Evolutionary conservation across 2,888 invertebrate genomes (phyloP), one percentile per base, ranked within the genome.

Genomic region (Thymelicus acteon): DNA sequence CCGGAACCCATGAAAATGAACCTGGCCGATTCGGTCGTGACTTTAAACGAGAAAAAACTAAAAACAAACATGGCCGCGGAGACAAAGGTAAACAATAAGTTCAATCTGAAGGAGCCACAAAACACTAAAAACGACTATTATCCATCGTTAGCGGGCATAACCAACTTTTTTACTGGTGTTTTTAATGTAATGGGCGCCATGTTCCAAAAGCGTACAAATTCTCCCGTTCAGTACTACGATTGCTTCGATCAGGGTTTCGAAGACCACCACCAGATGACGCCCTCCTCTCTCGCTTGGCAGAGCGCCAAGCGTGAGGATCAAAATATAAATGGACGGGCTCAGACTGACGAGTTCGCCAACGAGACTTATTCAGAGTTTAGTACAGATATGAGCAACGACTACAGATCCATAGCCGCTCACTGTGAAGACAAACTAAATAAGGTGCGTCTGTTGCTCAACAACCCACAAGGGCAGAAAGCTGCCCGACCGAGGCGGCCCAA

Each of bases 1-100:
- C 87, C 90, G 0, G 90, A 92, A 77, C 88, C 90, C 3, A 72
- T 93, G 67, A 86, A 85, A 78, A 92, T 91, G 77, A 91, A 92
- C 79, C 79, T 93, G 61, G 93, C 91, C 1, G 93, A 93, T 69
- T 84, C 88, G 0, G 80, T 91, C 12, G 84, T 86, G 49, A 83
- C 81, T 72, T 39, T 70, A n/a, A 76, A 75, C 71, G 78, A 75
- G 65, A 75, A 72, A 60, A 78, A 72, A 74, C 71, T 68, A 73
- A 73, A 73, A 69, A 60, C 73, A 69, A 75, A 73, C 37, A 75
- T 74, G 72, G 65, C 72, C 49, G 57, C 72, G 39, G 73, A 74
- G 49, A 74, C 66, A 72, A 75, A 73, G 62, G 75, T 60, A n/a
- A 66, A 74, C 67, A 67, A 60, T 48, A 65, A 54, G 24, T 54